Evolutionary conservation across 1,140 invertebrate genomes (phyloP), one percentile per base, ranked within the genome.

Genomic region (Maniola jurtina): DNA sequence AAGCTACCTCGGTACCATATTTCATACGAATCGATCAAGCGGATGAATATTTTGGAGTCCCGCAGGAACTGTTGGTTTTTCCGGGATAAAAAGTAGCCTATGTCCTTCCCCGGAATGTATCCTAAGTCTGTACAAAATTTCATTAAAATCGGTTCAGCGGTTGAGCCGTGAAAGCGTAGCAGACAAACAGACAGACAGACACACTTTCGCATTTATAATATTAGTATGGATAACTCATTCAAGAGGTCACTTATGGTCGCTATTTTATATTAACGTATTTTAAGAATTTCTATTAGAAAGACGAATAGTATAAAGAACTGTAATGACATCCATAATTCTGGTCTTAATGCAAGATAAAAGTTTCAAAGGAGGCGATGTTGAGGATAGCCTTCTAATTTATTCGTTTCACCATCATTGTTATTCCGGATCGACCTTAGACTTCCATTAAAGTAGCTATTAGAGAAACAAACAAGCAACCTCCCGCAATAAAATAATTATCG

Each of bases 401-500:
- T 78, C 80, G 68, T 79, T 81, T 80, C 76, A 75, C 73, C 72
- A 72, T 59, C 75, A 84, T 84, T 86, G 81, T 84, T 83, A 84
- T 84, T 82, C 78, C 70, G 71, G 72, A 71, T 72, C 69, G 73
- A 80, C 78, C 79, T 79, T 78, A 74, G 76, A 79, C 77, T 81
- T 85, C 83, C 85, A 90, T 89, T 90, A 90, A 84, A 87, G 83
- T 80, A 76, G 83, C 85, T 86, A 89, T 90, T 90, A 90, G 79
- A 89, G 79, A 88, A 90, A 90, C 88, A 90, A 90, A 89, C 86
- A 90, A 87, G 83, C 75, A 82, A 84, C 82, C 81, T 80, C 83
- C 75, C 70, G 73, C 85, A 81, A 89, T 90, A 88, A 89, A 90
- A 88, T 88, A 90, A 89, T 90, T 90, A 89, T 88, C 86, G 80